Evolutionary conservation across 2,888 invertebrate genomes (phyloP).

Genomic region (Meteorus cinctellus): DNA sequence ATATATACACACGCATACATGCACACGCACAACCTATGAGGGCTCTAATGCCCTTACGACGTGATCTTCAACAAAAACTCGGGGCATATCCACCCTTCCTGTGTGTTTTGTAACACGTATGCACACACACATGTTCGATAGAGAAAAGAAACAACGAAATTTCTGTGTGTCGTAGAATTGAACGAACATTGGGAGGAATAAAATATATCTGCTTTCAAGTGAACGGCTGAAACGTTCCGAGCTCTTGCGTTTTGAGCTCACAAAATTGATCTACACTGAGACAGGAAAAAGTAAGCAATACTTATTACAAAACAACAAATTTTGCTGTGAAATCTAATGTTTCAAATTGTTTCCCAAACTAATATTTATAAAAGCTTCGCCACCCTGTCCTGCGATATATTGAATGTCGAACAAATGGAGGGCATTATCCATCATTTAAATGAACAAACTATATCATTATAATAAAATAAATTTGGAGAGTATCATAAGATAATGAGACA

Average conservation of each 20-base stretch:
- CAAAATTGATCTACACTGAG: not conserved
- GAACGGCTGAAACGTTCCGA: conserved; percentile 37
- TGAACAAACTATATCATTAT: too few species aligned
- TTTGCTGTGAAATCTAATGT: too few species aligned
- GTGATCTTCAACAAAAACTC: conserved; percentile 32
- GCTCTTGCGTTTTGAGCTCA: not conserved
- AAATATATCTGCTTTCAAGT: conserved; percentile 31
- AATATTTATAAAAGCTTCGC: too few species aligned
- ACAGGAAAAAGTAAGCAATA: not conserved
- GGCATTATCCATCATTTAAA: too few species aligned
- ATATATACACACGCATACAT: not conserved
- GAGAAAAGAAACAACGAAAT: not conserved
- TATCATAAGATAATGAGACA: too few species aligned
- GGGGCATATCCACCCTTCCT: conserved; percentile 24
- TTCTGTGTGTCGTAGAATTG: too few species aligned
- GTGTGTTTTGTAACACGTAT: not conserved
- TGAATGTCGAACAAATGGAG: too few species aligned
- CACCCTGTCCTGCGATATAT: too few species aligned
- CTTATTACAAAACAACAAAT: too few species aligned
- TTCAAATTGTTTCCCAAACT: too few species aligned
- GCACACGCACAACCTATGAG: not conserved
- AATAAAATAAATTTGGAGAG: too few species aligned
- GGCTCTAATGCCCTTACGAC: not conserved
- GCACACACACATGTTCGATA: not conserved
- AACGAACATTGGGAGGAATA: too few species aligned